These are phyloP conservation scores for Heliconius ethilla DNA, from an alignment of 2,888 invertebrate species.

Conservation along the genomic window DNA sequence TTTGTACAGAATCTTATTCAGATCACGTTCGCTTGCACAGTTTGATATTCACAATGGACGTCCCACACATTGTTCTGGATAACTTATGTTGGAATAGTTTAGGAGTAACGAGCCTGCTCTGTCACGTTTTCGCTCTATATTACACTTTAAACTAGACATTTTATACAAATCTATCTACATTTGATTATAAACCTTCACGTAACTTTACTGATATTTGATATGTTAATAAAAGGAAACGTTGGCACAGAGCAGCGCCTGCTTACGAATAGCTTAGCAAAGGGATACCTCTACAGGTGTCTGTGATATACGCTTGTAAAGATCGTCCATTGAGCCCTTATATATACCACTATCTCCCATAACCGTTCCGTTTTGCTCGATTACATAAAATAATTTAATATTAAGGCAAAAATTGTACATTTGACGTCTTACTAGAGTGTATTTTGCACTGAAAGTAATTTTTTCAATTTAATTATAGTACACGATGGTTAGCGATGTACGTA, in stretches of 20 bases:
- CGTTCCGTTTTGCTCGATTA: constrained; percentile 46
- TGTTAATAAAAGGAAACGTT: constrained; percentile 18
- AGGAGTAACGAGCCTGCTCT: constrained; percentile 59
- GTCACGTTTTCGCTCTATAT: constrained; percentile 39
- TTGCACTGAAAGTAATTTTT: constrained; percentile 49
- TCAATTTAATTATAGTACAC: constrained; percentile 51
- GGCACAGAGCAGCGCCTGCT: constrained; percentile 53
- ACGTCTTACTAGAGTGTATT: constrained; percentile 49
- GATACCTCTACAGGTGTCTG: constrained; percentile 66
- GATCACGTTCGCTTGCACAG: constrained; percentile 42
- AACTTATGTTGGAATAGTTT: constrained; percentile 76
- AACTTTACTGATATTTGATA: constrained; percentile 16
- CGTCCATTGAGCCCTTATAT: constrained; percentile 66
- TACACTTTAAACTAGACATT: constrained; percentile 28
- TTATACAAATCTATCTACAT: constrained; percentile 26
- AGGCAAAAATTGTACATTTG: constrained; percentile 46
- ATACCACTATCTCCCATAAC: constrained; percentile 42
- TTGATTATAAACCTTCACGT: constrained; percentile 15
- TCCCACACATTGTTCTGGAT: constrained; percentile 77
- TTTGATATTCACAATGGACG: constrained; percentile 33
- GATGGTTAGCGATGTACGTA: constrained; percentile 48
- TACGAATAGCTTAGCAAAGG: constrained; percentile 64
- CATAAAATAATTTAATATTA: constrained; percentile 43
- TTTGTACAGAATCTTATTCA: constrained; percentile 36
- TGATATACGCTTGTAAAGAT: constrained; percentile 80